A percentile compares a stretch with the other conserved stretches of the same genome.
These are phyloP conservation scores for Drosophila bunnanda DNA, from an alignment of 2,888 invertebrate species.

Conservation along the genomic window DNA sequence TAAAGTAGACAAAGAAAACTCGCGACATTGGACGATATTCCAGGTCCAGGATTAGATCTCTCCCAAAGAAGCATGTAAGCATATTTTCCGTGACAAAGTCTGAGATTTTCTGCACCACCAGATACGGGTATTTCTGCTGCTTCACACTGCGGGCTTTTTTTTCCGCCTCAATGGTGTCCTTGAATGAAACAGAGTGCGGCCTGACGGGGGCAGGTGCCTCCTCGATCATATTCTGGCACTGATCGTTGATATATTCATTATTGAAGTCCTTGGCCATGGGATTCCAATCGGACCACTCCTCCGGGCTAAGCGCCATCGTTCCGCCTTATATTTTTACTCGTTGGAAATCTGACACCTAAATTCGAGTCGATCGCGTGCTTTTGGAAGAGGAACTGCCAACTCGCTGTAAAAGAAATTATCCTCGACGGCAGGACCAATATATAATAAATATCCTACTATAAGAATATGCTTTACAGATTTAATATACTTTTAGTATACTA, in stretches of 20 bases:
- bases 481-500: too few species aligned
- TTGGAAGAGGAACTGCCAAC: neutral
- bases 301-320: neutral
- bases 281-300: constrained; percentile 49
- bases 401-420: neutral
- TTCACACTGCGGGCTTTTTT: neutral
- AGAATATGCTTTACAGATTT: too few species aligned
- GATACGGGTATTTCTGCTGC: constrained; percentile 47
- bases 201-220: neutral
- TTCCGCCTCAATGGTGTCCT: neutral
- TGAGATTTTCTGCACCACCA: constrained; percentile 48
- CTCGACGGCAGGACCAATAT: neutral
- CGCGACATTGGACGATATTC: constrained; percentile 22
- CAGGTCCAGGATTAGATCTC: constrained; percentile 23
- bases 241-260: constrained; percentile 33
- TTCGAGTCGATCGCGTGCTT: constrained; percentile 17
- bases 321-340: neutral
- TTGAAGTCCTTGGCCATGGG: constrained; percentile 53
- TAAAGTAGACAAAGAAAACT: constrained; percentile 53
- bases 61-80: constrained; percentile 52
- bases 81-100: constrained; percentile 22
- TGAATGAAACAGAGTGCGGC: neutral
- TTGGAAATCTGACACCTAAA: constrained; percentile 1
- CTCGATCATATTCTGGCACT: constrained; percentile 5
- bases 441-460: too few species aligned